phyloP scores from a whole-genome alignment of 2,888 invertebrate species.

The Capitulum mitella region DNA sequence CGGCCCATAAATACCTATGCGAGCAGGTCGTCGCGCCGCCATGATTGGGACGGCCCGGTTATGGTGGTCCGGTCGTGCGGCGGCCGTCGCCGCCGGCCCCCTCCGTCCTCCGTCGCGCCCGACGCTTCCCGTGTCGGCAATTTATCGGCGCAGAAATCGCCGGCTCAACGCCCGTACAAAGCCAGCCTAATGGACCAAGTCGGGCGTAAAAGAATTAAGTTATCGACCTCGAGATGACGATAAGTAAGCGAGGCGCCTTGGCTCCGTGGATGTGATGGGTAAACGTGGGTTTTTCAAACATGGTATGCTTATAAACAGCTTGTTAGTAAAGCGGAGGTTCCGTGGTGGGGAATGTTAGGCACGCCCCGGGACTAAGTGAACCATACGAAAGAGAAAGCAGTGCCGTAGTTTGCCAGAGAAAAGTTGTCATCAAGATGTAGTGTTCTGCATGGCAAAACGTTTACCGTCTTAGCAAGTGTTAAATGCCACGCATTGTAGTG shows the following conservation, averaged over 20 bases:
- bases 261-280: too few relatives aligned
- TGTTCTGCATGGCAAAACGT: too few relatives aligned
- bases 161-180: not conserved
- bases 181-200: not conserved
- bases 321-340: too few relatives aligned
- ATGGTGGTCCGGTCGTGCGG: not conserved
- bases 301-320: too few relatives aligned
- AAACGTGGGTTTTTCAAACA: too few relatives aligned
- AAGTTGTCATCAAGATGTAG: too few relatives aligned
- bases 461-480: too few relatives aligned
- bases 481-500: too few relatives aligned
- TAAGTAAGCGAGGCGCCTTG: not conserved
- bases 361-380: too few relatives aligned
- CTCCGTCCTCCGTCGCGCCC: not conserved
- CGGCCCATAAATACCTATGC: not conserved
- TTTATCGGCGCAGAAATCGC: not conserved
- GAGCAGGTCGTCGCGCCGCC: not conserved
- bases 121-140: not conserved
- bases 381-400: too few relatives aligned
- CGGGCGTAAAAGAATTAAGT: constrained; percentile 4
- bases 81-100: not conserved
- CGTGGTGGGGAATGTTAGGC: too few relatives aligned
- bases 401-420: too few relatives aligned
- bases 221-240: not conserved
- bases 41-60: not conserved